Evolutionary conservation across 2,888 invertebrate species (phyloP), one percentile per base, ranked within the genome.

Genomic region (Polietes domitor): DNA sequence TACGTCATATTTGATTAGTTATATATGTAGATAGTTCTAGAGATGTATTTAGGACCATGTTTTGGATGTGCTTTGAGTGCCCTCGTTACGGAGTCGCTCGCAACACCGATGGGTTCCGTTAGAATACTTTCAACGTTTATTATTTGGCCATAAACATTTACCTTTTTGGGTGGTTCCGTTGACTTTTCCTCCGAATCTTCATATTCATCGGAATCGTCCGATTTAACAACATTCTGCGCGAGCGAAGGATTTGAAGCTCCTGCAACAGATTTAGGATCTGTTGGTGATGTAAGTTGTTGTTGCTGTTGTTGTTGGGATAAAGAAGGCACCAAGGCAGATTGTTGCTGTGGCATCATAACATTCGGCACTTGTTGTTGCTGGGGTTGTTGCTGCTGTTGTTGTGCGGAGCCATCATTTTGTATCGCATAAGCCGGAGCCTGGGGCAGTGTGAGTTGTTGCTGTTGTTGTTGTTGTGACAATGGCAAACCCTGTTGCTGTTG

Each of bases 111-210:
- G n/a, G n/a, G n/a, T n/a, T n/a, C n/a, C n/a, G n/a, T n/a, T n/a
- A n/a, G n/a, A n/a, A n/a, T n/a, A n/a, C n/a, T n/a, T n/a, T n/a
- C n/a, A n/a, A n/a, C n/a, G n/a, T n/a, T n/a, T n/a, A n/a, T n/a
- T n/a, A n/a, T n/a, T n/a, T n/a, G n/a, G n/a, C n/a, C 12, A 1
- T 73, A 73, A n/a, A n/a, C 78, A 7, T 32, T 24, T 77, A 88
- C 90, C 86, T 92, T 91, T 68, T 90, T 92, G 2, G 91, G 89
- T 15, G 89, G 87, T 75, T 92, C 92, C 3, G 91, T 91, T 41
- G 90, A 89, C 80, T 89, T 90, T 37, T 90, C 91, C 24, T 90
- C 89, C n/a, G 83, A 84, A 41, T 91, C 89, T 26, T 91, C 90
- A 76, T 90, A 90, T 9, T 91, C 90, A 32, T 88, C 90, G 9